Conservation (phyloP, 2,888 invertebrate species). For the Drosophila affinis region DNA sequence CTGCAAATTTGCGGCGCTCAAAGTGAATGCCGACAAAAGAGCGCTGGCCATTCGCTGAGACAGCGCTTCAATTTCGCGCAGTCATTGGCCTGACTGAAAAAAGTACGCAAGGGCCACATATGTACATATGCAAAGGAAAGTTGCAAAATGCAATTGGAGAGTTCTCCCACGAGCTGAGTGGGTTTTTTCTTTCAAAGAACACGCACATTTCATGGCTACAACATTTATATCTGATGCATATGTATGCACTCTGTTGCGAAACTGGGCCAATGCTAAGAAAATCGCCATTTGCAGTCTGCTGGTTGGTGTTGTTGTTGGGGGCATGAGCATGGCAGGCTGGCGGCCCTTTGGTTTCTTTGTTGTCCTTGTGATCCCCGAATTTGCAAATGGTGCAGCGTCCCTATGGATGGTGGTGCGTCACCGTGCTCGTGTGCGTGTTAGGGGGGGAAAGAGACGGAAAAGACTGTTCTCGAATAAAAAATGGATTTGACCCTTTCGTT, state of each 20-base stretch:
- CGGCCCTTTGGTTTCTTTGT: constrained; percentile 47
- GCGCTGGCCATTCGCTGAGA: constrained; percentile 44
- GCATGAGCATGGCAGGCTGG: constrained; percentile 36
- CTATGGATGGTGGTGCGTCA: not conserved
- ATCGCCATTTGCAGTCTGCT: constrained; percentile 65
- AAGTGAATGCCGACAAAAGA: constrained; percentile 69
- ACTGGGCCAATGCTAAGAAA: constrained; percentile 62
- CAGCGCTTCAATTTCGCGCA: constrained; percentile 77
- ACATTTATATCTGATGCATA: not conserved
- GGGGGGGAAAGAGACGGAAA: not conserved
- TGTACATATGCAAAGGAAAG: constrained; percentile 1
- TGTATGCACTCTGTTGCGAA: constrained; percentile 38
- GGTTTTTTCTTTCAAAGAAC: not conserved
- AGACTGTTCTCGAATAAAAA: not conserved
- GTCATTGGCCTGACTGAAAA: constrained; percentile 70
- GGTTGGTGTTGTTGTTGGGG: constrained; percentile 39
- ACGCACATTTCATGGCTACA: not conserved
- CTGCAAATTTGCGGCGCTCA: constrained; percentile 1
- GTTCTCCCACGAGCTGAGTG: not conserved
- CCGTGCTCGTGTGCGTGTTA: not conserved
- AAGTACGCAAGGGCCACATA: constrained; percentile 65
- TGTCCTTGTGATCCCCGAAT: constrained; percentile 10
- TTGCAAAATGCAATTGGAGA: constrained; percentile 1
- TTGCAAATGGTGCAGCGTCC: not conserved
- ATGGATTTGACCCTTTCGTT: not conserved